Evolutionary conservation across 2,888 invertebrate species (phyloP).

Genomic region (Zaprionus bogoriensis): DNA sequence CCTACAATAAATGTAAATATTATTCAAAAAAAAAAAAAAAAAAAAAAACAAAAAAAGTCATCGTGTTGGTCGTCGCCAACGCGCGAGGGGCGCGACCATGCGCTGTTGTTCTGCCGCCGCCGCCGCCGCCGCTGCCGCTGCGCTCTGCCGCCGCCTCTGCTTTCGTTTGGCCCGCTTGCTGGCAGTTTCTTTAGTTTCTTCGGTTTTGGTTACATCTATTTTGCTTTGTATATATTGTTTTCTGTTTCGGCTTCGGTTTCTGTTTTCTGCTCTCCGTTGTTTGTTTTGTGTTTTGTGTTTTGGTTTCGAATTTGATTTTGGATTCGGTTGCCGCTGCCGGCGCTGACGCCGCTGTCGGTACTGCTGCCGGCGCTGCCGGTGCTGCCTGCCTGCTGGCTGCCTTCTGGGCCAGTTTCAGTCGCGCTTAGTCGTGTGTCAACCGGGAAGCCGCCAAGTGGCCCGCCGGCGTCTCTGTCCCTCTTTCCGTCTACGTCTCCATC

Average conservation of each 20-base stretch:
- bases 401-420: slow-evolving; percentile 60
- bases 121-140: not conserved
- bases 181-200: slow-evolving; percentile 72
- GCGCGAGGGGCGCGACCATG: slow-evolving; percentile 34
- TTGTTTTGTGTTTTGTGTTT: slow-evolving; percentile 30
- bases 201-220: slow-evolving; percentile 71
- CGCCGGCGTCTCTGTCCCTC: slow-evolving; percentile 25
- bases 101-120: not conserved
- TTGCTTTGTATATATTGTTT: slow-evolving; percentile 52
- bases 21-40: too few relatives aligned
- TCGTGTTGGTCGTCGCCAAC: slow-evolving; percentile 40
- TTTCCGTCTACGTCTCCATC: not conserved
- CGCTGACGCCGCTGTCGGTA: not conserved
- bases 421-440: slow-evolving; percentile 79
- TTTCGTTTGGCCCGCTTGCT: too few relatives aligned
- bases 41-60: too few relatives aligned
- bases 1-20: slow-evolving; percentile 64
- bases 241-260: slow-evolving; percentile 8
- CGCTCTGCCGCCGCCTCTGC: slow-evolving; percentile 8
- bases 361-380: slow-evolving; percentile 1
- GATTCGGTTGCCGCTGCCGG: not conserved
- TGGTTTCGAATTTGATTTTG: slow-evolving; percentile 31
- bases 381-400: slow-evolving; percentile 4
- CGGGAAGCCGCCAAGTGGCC: slow-evolving; percentile 74
- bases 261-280: slow-evolving; percentile 17